These are phyloP conservation scores for Valencia hispanica DNA, from an alignment of 2,797 vertebrate species.

Conservation along the genomic window DNA sequence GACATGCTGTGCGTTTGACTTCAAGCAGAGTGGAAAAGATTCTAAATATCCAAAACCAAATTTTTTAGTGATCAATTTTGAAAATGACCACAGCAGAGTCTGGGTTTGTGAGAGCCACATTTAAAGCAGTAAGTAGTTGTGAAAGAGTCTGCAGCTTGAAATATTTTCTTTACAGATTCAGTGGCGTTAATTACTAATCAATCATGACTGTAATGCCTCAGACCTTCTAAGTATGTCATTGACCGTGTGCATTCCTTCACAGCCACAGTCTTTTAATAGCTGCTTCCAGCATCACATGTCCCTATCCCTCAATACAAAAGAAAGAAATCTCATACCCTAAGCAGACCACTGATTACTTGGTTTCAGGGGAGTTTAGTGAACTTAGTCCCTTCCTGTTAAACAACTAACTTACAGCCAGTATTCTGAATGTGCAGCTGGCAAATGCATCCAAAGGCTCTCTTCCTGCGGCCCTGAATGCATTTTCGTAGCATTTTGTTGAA, in stretches of 20 bases:
- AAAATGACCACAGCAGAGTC: not conserved
- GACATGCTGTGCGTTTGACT: not conserved
- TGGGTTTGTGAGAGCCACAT: not conserved
- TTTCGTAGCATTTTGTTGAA: too few relatives aligned
- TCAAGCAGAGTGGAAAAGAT: not conserved
- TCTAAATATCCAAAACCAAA: not conserved
- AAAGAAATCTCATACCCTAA: not conserved
- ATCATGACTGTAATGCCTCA: not conserved
- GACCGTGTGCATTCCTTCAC: not conserved
- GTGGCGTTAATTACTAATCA: not conserved
- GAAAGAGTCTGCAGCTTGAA: not conserved
- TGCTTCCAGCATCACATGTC: not conserved
- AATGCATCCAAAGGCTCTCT: too few relatives aligned
- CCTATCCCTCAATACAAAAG: not conserved
- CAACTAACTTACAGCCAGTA: not conserved
- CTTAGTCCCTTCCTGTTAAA: not conserved
- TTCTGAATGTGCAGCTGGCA: not conserved
- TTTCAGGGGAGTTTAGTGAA: not conserved
- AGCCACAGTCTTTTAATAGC: not conserved
- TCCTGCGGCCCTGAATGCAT: too few relatives aligned
- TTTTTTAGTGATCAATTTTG: not conserved
- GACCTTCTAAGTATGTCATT: not conserved
- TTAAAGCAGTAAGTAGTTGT: not conserved
- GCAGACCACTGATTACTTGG: not conserved
- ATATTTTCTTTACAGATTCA: not conserved